These are phyloP conservation scores for Eristalinus sepulchralis DNA, from an alignment of 2,888 invertebrate species.

Conservation along the genomic window DNA sequence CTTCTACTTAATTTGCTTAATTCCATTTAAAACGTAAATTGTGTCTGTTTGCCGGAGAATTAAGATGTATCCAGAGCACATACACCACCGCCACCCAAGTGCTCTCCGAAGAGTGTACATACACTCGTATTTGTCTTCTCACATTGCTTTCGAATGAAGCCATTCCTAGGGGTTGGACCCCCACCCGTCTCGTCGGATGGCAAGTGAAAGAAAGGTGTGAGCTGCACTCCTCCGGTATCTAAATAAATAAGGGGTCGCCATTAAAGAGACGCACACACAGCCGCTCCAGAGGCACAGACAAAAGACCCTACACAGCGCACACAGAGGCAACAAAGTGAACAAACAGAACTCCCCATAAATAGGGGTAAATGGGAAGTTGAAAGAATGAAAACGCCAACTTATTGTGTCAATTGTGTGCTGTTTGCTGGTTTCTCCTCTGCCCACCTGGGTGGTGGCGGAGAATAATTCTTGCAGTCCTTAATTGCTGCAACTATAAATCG, in stretches of 20 bases:
- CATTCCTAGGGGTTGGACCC: conserved; percentile 41
- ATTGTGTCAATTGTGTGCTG: conserved; percentile 47
- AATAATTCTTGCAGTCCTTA: conserved; percentile 64
- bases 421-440: background rate
- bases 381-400: conserved; percentile 36
- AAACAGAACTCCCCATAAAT: conserved; percentile 58
- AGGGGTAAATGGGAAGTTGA: conserved; percentile 47
- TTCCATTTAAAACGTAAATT: conserved; percentile 58
- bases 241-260: conserved; percentile 51
- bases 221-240: conserved; percentile 16
- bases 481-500: conserved; percentile 69
- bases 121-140: conserved; percentile 28
- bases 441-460: conserved; percentile 39
- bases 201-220: background rate
- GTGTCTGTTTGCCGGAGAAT: conserved; percentile 58
- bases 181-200: background rate
- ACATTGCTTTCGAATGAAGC: conserved; percentile 35
- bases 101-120: background rate
- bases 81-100: background rate
- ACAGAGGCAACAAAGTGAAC: conserved; percentile 37
- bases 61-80: conserved; percentile 42
- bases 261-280: conserved; percentile 34
- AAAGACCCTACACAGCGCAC: conserved; percentile 43
- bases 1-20: conserved; percentile 46
- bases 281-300: conserved; percentile 18